These are phyloP conservation scores for Acromyrmex heyeri DNA, from an alignment of 1,140 invertebrate genomes.

Conservation along the genomic window DNA sequence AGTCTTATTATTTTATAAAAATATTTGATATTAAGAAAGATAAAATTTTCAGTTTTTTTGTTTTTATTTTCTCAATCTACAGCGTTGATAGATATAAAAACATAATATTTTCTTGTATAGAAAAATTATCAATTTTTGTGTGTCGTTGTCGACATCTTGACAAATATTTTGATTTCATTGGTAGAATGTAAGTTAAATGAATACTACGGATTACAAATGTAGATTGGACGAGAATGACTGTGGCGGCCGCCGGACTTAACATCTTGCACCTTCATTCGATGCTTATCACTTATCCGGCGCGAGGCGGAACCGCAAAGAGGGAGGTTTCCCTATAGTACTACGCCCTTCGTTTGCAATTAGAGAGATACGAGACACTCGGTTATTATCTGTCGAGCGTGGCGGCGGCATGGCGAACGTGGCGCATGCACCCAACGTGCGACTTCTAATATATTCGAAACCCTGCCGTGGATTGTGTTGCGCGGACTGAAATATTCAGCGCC, in stretches of 20 bases:
- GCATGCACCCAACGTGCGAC: conserved; percentile 32
- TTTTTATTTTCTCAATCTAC: background rate
- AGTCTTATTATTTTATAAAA: too few relatives aligned
- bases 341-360: conserved; percentile 66
- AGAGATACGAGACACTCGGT: conserved; percentile 69
- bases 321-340: conserved; percentile 49
- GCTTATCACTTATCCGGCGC: conserved; percentile 65
- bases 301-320: conserved; percentile 53
- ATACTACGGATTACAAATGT: conserved; percentile 13
- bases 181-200: background rate
- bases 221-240: conserved; percentile 30
- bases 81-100: background rate
- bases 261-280: conserved; percentile 66
- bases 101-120: background rate
- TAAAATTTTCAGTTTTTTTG: background rate
- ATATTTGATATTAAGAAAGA: background rate
- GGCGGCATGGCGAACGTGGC: conserved; percentile 49
- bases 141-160: background rate
- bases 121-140: background rate
- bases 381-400: conserved; percentile 67
- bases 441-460: conserved; percentile 60
- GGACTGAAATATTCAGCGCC: conserved; percentile 32
- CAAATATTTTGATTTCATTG: background rate
- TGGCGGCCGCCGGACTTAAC: conserved; percentile 50
- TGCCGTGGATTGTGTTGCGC: conserved; percentile 42